Conservation (phyloP, 2,888 invertebrate species). For the Neuroscelio doddi region DNA sequence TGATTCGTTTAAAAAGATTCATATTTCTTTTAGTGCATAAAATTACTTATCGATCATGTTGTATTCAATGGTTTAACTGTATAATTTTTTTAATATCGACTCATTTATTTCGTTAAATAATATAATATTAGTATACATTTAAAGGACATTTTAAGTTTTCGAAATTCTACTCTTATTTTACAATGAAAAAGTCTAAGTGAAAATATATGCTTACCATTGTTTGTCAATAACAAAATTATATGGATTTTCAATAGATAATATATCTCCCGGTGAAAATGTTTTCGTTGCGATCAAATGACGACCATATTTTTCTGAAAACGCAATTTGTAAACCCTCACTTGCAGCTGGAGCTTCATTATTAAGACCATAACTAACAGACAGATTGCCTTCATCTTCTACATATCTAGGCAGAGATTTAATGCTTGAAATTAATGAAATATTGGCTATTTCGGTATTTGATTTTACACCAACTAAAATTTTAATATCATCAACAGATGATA, state of each 20-base stretch:
- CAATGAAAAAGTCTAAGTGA: too few species aligned
- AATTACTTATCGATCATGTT: too few species aligned
- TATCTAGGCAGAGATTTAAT: constrained; percentile 52
- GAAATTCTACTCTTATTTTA: too few species aligned
- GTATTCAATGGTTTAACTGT: too few species aligned
- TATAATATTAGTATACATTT: too few species aligned
- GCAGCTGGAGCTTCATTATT: constrained; percentile 61
- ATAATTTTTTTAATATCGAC: too few species aligned
- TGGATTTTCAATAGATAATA: constrained; percentile 64
- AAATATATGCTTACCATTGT: constrained; percentile 66
- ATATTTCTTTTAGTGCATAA: too few species aligned
- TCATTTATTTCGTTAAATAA: too few species aligned
- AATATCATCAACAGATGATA: too few species aligned
- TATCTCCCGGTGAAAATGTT: constrained; percentile 65
- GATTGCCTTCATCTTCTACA: constrained; percentile 54
- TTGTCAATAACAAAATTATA: constrained; percentile 63
- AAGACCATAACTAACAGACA: constrained; percentile 56
- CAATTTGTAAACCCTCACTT: constrained; percentile 61
- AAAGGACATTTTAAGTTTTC: too few species aligned
- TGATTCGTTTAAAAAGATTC: too few species aligned
- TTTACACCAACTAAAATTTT: too few species aligned
- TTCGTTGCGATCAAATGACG: constrained; percentile 65
- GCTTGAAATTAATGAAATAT: constrained; percentile 25
- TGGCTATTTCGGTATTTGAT: constrained; percentile 2
- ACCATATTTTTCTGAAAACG: constrained; percentile 63